phyloP scores from a whole-genome alignment of 64 coral and sea anemone species.

The Actinia equina region DNA sequence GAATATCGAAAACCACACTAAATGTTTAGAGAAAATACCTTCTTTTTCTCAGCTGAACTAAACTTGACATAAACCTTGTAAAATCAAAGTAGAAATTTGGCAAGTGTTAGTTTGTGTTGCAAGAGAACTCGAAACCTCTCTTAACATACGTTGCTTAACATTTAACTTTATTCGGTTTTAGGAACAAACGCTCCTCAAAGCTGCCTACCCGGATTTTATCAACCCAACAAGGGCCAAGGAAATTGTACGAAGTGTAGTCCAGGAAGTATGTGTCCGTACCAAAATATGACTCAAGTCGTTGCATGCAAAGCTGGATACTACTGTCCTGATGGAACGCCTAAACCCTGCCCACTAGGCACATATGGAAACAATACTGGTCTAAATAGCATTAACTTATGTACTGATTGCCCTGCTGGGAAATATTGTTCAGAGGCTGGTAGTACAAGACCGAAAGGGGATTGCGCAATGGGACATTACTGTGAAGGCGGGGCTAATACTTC shows the following conservation, averaged over 20 bases:
- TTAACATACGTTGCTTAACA: too few species aligned
- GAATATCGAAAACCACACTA: too few species aligned
- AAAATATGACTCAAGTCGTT: constrained; percentile 79
- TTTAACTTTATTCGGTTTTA: not conserved
- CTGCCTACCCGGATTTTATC: constrained; percentile 83
- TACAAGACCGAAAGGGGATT: constrained; percentile 59
- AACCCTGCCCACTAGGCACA: constrained; percentile 76
- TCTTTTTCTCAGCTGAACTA: too few species aligned
- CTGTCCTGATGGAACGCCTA: constrained; percentile 80
- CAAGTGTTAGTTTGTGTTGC: not conserved
- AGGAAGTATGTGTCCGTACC: constrained; percentile 87
- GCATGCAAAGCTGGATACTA: constrained; percentile 81
- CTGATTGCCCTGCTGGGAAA: constrained; percentile 77
- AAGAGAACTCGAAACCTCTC: not conserved
- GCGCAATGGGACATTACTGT: constrained; percentile 79
- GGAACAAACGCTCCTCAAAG: constrained; percentile 56
- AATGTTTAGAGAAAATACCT: too few species aligned
- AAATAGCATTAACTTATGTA: constrained; percentile 56
- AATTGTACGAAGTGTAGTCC: constrained; percentile 60
- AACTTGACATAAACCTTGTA: too few species aligned
- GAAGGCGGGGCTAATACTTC: constrained; percentile 60
- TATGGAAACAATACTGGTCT: constrained; percentile 85
- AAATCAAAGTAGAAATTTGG: too few species aligned
- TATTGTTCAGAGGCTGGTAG: constrained; percentile 75
- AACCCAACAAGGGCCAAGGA: constrained; percentile 76